Base-by-base conservation (phyloP, 2,113 vertebrate genomes). In the Hirundichthys speculiger region DNA sequence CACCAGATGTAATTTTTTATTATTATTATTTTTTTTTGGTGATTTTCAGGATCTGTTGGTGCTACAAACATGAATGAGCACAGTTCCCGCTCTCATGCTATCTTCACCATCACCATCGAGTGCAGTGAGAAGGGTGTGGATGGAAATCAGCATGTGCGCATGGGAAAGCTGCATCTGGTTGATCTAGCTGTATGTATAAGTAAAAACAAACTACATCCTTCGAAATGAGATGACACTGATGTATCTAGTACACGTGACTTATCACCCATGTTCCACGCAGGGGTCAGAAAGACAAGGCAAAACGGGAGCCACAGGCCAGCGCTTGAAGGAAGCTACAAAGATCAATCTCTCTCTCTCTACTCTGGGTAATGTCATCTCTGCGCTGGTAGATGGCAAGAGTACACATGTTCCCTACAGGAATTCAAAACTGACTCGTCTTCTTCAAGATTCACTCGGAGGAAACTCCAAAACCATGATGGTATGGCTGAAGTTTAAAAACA, bases 391-490 rank as follows among this genome's bases (percentile, higher is more conserved):
- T 59, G 97, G 98, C 46, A 99, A 97, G 88, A 99, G 98, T 90
- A 99, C 97, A 39, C 98, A 99, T 0, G 98, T 99, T 51, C 98
- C 98, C 19, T 99, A 99, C 82, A 94, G 98, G 50, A 99, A 99
- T 79, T 99, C 98, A 38, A 99, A 99, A 82, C 91, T 99, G 15
- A 99, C 98, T 0, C 94, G 98, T 13, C 92, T 99, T 63, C 94
- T 99, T 49, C 97, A 99, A 82, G 98, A 99, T 82, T 99, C 98
- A 0, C 87, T 99, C 2, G 98, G 98, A 42, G 98, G 98, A 83
- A 99, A 99, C 87, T 99, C 97, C 52, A 99, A 99, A 88, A 99
- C 98, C 34, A 98, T 99, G 97, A 99, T 99, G 98, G 98, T 99
- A 90, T 38, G 25, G 42, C 53, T 55, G 40, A 42, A 48, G 7